Evolutionary conservation across 2,113 vertebrate species (phyloP).

Genomic region (Phocoena sinus): DNA sequence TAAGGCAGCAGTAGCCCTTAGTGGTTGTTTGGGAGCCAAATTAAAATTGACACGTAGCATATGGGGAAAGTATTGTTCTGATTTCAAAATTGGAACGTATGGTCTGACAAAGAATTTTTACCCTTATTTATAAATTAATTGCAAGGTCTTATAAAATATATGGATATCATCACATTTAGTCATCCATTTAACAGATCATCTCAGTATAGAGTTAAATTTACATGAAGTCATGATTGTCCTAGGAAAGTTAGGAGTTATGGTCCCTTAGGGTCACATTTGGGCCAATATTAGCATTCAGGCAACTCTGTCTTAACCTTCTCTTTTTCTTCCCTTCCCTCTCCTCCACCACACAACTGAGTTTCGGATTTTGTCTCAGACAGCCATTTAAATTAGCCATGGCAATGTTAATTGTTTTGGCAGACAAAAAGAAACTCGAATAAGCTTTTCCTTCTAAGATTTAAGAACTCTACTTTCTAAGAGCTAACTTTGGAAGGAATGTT

Average conservation of each 20-base stretch:
- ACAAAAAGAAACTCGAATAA: constrained; percentile 21
- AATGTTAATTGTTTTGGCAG: constrained; percentile 52
- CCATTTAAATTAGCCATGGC: constrained; percentile 36
- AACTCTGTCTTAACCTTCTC: not conserved
- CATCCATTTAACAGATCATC: not conserved
- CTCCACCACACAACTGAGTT: not conserved
- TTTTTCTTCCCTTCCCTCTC: not conserved
- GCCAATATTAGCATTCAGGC: not conserved
- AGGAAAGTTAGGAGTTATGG: not conserved
- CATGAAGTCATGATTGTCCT: not conserved
- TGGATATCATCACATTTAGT: not conserved
- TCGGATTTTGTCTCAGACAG: constrained; percentile 25
- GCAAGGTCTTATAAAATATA: not conserved
- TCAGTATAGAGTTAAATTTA: not conserved
- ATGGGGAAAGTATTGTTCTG: not conserved
- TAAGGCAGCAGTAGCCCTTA: not conserved
- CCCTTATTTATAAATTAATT: not conserved
- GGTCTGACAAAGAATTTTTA: not conserved
- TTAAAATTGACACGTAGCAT: not conserved
- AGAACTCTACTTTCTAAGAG: constrained; percentile 54
- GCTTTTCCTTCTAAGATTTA: constrained; percentile 41
- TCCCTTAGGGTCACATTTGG: not conserved
- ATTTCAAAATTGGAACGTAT: too few relatives aligned
- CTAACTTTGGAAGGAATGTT: constrained; percentile 36
- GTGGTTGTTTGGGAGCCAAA: not conserved